Conservation (phyloP, 2,888 invertebrate species). For the Drosophila prostipennis region DNA sequence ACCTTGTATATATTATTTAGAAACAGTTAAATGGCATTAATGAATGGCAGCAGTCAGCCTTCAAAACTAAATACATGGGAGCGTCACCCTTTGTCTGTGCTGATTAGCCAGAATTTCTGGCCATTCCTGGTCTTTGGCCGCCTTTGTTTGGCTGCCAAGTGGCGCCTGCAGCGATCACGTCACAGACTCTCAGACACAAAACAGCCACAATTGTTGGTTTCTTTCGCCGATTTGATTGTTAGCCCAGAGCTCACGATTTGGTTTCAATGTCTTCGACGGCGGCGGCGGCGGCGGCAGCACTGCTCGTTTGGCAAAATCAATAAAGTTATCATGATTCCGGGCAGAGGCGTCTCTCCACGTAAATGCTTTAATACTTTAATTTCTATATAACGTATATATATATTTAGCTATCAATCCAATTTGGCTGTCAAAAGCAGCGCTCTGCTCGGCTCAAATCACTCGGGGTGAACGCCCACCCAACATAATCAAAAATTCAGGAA, state of each 20-base stretch:
- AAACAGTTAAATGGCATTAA: slow-evolving; percentile 70
- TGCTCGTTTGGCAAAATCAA: slow-evolving; percentile 72
- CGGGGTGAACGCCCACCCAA: slow-evolving; percentile 68
- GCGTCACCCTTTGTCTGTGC: slow-evolving; percentile 74
- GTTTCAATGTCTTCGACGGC: slow-evolving; percentile 72
- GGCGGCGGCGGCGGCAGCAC: slow-evolving; percentile 1
- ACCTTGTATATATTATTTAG: slow-evolving; percentile 2
- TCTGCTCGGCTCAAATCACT: slow-evolving; percentile 22
- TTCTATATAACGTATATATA: slow-evolving; percentile 35
- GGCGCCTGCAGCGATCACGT: slow-evolving; percentile 82
- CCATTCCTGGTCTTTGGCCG: slow-evolving; percentile 48
- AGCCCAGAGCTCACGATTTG: slow-evolving; percentile 70
- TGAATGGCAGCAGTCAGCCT: slow-evolving; percentile 70
- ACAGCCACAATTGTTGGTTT: slow-evolving; percentile 64
- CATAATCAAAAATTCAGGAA: slow-evolving; percentile 41
- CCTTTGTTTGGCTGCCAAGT: slow-evolving; percentile 79
- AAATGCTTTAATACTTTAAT: slow-evolving; percentile 47
- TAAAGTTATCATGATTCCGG: slow-evolving; percentile 63
- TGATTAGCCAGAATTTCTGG: slow-evolving; percentile 80
- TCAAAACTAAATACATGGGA: slow-evolving; percentile 70
- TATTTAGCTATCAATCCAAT: slow-evolving; percentile 49
- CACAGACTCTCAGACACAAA: slow-evolving; percentile 65
- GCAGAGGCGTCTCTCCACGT: slow-evolving; percentile 60
- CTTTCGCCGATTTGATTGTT: slow-evolving; percentile 66
- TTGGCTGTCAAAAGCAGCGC: slow-evolving; percentile 66